A percentile compares a stretch with the other conserved stretches of the same genome.
phyloP scores from a whole-genome alignment of 2,113 vertebrate genomes.

The Corythornis vintsioides region DNA sequence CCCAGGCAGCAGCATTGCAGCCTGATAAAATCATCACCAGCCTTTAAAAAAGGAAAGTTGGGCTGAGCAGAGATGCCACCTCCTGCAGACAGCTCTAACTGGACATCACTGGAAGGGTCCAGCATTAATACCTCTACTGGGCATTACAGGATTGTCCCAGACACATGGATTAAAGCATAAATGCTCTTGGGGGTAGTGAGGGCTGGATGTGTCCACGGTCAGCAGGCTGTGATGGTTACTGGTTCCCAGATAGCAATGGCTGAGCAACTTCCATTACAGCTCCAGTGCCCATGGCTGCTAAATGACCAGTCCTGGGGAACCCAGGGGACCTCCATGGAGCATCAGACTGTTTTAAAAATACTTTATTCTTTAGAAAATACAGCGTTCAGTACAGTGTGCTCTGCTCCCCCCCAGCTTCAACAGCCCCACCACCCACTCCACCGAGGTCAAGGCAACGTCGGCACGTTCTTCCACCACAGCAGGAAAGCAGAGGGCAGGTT shows the following conservation, averaged over 20 bases:
- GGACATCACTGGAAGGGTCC: not conserved
- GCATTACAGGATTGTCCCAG: not conserved
- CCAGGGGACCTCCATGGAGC: not conserved
- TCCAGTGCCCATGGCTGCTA: not conserved
- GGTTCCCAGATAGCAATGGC: accelerated
- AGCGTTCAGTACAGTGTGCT: conserved; percentile 67
- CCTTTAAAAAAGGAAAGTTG: not conserved
- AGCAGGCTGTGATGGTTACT: accelerated
- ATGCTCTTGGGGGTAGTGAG: not conserved
- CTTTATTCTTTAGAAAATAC: conserved; percentile 74
- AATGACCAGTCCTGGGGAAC: not conserved
- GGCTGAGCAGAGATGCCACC: not conserved
- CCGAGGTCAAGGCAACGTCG: not conserved
- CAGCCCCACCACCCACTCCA: not conserved
- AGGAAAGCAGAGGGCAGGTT: not conserved
- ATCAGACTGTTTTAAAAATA: conserved; percentile 68
- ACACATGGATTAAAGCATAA: accelerated
- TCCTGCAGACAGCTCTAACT: accelerated
- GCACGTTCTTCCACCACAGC: not conserved
- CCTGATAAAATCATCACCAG: not conserved
- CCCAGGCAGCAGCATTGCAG: not conserved
- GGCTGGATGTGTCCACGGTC: not conserved
- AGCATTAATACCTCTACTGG: not conserved
- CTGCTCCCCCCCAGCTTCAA: conserved; percentile 17
- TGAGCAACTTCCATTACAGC: not conserved